These are phyloP conservation scores for Cephus sareptanus DNA, from an alignment of 2,888 invertebrate species.

Conservation along the genomic window DNA sequence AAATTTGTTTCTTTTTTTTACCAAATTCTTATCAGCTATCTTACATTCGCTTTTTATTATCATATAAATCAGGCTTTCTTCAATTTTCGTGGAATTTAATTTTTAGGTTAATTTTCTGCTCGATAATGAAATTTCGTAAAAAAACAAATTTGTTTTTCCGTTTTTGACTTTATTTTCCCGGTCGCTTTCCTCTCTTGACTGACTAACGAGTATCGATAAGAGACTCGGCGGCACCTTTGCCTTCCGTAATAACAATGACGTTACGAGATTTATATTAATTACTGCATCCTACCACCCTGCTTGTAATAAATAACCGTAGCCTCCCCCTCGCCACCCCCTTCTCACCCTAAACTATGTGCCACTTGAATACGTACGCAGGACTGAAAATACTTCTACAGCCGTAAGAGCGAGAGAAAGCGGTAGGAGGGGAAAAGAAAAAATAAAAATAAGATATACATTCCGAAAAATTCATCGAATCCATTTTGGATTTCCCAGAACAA, in stretches of 20 bases:
- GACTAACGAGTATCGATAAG: background rate
- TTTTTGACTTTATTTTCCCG: background rate
- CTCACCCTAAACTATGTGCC: background rate
- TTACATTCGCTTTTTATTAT: background rate
- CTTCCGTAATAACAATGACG: background rate
- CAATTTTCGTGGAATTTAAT: no score
- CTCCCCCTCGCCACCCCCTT: background rate
- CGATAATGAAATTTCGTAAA: background rate
- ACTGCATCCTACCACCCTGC: background rate
- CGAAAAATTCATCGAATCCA: background rate
- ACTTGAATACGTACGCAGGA: background rate
- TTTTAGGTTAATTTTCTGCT: background rate
- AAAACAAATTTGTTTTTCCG: background rate
- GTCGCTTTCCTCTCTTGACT: background rate
- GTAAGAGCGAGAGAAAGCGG: background rate
- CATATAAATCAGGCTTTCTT: background rate
- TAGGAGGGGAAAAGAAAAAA: conserved; percentile 11
- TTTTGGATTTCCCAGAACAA: background rate
- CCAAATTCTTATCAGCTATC: background rate
- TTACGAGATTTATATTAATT: background rate
- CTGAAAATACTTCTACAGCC: background rate
- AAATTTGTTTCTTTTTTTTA: background rate
- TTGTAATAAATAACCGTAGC: background rate
- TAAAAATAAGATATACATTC: conserved; percentile 5
- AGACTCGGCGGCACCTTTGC: background rate